Evolutionary conservation across 2,888 invertebrate species (phyloP).

Genomic region (Protophormia terraenovae): DNA sequence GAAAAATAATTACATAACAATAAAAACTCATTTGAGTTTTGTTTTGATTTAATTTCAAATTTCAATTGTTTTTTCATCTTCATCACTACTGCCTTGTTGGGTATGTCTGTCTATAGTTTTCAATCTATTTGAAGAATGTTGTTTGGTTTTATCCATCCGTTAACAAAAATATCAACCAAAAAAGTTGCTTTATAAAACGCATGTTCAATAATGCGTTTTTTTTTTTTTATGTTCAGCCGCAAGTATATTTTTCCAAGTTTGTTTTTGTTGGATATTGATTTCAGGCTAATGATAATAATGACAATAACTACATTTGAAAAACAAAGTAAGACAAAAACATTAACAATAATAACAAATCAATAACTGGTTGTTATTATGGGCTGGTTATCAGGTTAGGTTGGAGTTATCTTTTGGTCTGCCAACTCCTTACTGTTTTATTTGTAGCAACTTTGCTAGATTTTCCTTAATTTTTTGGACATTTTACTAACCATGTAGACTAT

Average conservation of each 20-base stretch:
- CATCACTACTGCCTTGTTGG: too few relatives aligned
- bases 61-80: neutral
- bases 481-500: neutral
- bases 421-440: slow-evolving; percentile 8
- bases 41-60: neutral
- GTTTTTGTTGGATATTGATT: neutral
- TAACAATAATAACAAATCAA: slow-evolving; percentile 10
- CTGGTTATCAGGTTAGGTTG: neutral
- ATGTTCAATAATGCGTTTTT: slow-evolving; percentile 16
- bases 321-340: neutral
- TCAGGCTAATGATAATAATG: neutral
- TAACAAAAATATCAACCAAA: neutral
- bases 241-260: slow-evolving; percentile 6
- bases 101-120: neutral
- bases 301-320: neutral
- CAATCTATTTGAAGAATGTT: neutral
- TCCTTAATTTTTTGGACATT: slow-evolving; percentile 21
- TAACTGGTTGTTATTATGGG: slow-evolving; percentile 30
- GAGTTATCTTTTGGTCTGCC: neutral
- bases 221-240: neutral
- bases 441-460: neutral
- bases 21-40: neutral
- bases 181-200: slow-evolving; percentile 13
- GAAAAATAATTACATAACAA: slow-evolving; percentile 15
- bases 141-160: slow-evolving; percentile 17